Base-by-base conservation (phyloP, 2,888 invertebrate species). In the Erebia aethiops region DNA sequence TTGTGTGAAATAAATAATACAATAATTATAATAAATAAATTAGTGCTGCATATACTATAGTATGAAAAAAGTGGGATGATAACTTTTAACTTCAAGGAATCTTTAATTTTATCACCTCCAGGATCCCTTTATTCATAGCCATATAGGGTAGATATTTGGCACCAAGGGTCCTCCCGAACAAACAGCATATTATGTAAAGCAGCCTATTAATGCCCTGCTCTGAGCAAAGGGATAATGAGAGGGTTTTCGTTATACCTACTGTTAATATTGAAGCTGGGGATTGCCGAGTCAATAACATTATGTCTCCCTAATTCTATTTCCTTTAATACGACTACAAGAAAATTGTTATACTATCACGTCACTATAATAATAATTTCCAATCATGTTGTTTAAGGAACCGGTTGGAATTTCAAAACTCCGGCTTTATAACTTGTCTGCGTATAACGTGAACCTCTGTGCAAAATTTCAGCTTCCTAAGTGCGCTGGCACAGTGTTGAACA, bases 181-280 rank as follows among this genome's bases (percentile, higher is more conserved):
- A 69, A 72, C 69, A 66, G 26, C 60, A 69, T 58, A 69, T 69
- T 58, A 72, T 69, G 69, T 62, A 72, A 72, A 69, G 57, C 56
- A 72, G 66, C 52, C 57, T 69, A 69, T 67, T 69, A 69, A 69
- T 72, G 62, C 60, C 56, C 69, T 61, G 11, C 51, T 60, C 68
- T 57, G 62, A 62, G 62, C 66, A 63, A 67, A 67, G 69, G 62
- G 58, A 66, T 66, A 72, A 69, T 62, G 72, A 72, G 72, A 67
- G 69, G 69, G 61, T 61, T 51, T 54, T 61, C 52, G 54, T 61
- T 61, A 14, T 69, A 43, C 49, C 13, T 26, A 21, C 56, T 16
- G 43, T 43, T 51, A 14, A n/a, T 57, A 49, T 52, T 54, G 26
- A 61, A 49, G 61, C n/a, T 56, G 14, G 46, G 49, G 65, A 66